A percentile compares a stretch with the other conserved stretches of the same genome.
phyloP scores from a whole-genome alignment of 2,797 vertebrate species.

The Dermochelys coriacea region DNA sequence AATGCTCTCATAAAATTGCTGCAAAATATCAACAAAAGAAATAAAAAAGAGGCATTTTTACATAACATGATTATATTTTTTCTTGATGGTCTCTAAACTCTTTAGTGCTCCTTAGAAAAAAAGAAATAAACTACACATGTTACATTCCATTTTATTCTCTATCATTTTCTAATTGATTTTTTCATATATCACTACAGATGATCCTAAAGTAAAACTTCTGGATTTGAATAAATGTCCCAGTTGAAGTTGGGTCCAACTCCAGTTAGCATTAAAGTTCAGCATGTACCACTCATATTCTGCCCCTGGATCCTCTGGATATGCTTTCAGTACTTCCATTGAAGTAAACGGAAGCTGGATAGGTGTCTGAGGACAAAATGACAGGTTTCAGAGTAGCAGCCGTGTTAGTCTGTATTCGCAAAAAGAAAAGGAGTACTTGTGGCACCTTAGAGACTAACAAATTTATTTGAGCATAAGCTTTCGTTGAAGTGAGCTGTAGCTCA shows the following conservation, averaged over 20 bases:
- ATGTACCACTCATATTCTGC: slow-evolving; percentile 60
- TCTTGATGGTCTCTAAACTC: neutral
- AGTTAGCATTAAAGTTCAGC: slow-evolving; percentile 68
- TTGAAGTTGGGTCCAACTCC: slow-evolving; percentile 23
- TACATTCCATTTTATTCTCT: neutral
- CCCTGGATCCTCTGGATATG: slow-evolving; percentile 56
- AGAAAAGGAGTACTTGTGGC: too few relatives aligned
- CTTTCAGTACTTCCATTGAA: slow-evolving; percentile 24
- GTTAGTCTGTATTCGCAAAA: too few relatives aligned
- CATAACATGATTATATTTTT: neutral
- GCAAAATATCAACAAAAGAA: slow-evolving; percentile 30
- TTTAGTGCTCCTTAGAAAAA: neutral
- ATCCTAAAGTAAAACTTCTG: neutral
- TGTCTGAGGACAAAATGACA: slow-evolving; percentile 21
- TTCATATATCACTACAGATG: neutral
- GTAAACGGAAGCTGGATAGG: slow-evolving; percentile 27
- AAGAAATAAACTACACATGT: neutral
- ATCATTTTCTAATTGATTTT: neutral
- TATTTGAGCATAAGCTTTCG: too few relatives aligned
- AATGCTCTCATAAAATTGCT: slow-evolving; percentile 83
- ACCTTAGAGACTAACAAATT: too few relatives aligned
- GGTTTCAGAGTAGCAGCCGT: too few relatives aligned
- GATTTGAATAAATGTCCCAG: neutral
- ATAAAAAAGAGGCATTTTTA: neutral
- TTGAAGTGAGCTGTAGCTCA: too few relatives aligned